A percentile compares a stretch with the other conserved stretches of the same genome.
phyloP scores from a whole-genome alignment of 1,140 invertebrate genomes.

The Laupala kohalensis region DNA sequence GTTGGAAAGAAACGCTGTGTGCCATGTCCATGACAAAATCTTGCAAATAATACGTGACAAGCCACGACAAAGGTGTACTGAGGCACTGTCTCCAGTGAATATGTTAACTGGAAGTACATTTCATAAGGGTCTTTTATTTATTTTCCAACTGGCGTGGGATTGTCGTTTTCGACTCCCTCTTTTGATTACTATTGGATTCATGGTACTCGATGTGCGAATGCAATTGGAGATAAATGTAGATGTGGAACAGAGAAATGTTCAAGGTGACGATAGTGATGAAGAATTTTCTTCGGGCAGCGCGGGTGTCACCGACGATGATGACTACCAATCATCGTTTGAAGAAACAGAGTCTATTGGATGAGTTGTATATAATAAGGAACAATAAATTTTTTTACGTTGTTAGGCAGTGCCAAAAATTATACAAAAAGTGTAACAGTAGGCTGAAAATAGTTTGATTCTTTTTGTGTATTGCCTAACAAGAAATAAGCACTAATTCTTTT shows the following conservation, averaged over 20 bases:
- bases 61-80: too few relatives aligned
- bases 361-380: too few relatives aligned
- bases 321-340: background rate
- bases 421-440: too few relatives aligned
- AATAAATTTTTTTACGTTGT: too few relatives aligned
- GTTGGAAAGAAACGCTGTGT: too few relatives aligned
- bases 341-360: background rate
- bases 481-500: too few relatives aligned
- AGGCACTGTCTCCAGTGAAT: background rate
- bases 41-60: too few relatives aligned
- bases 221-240: constrained; percentile 37
- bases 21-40: too few relatives aligned
- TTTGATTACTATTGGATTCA: constrained; percentile 36
- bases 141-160: constrained; percentile 43
- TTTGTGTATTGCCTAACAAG: too few relatives aligned
- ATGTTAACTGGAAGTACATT: constrained; percentile 9
- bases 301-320: background rate
- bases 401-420: too few relatives aligned
- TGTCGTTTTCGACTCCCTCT: constrained; percentile 39
- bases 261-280: constrained; percentile 1
- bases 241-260: background rate
- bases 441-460: too few relatives aligned
- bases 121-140: constrained; percentile 28
- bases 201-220: constrained; percentile 39
- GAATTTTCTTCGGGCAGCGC: background rate